These are phyloP conservation scores for Latrodectus elegans DNA, from an alignment of 2,888 invertebrate genomes.

Conservation along the genomic window DNA sequence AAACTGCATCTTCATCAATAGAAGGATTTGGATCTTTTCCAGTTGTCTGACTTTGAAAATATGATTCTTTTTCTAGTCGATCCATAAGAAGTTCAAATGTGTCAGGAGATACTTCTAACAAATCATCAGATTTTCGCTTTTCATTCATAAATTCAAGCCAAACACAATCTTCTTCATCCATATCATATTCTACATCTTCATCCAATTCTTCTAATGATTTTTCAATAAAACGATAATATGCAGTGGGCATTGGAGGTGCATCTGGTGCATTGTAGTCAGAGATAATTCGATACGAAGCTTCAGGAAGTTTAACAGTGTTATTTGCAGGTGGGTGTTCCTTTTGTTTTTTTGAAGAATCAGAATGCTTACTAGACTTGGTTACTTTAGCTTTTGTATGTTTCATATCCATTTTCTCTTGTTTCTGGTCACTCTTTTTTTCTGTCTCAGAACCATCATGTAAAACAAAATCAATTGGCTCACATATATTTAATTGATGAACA, in stretches of 20 bases:
- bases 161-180: constrained; percentile 97
- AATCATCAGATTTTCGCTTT: constrained; percentile 81
- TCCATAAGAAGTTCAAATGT: constrained; percentile 97
- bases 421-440: constrained; percentile 62
- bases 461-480: constrained; percentile 76
- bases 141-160: constrained; percentile 95
- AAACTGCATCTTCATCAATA: constrained; percentile 97
- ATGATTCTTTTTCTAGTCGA: constrained; percentile 96
- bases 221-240: constrained; percentile 93
- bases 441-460: constrained; percentile 63
- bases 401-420: constrained; percentile 55
- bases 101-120: constrained; percentile 88
- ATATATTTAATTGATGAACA: constrained; percentile 80
- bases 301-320: constrained; percentile 79
- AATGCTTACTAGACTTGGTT: constrained; percentile 64
- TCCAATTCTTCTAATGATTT: constrained; percentile 95
- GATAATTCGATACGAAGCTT: constrained; percentile 82
- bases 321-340: constrained; percentile 67
- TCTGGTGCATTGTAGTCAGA: constrained; percentile 87
- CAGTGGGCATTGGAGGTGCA: constrained; percentile 88
- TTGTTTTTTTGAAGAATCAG: constrained; percentile 70
- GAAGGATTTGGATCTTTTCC: constrained; percentile 81
- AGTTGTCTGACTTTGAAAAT: constrained; percentile 83
- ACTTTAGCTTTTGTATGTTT: constrained; percentile 60
- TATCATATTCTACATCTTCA: constrained; percentile 94